phyloP scores from a whole-genome alignment of 2,113 vertebrate genomes.

The Apodemus speciosus region DNA sequence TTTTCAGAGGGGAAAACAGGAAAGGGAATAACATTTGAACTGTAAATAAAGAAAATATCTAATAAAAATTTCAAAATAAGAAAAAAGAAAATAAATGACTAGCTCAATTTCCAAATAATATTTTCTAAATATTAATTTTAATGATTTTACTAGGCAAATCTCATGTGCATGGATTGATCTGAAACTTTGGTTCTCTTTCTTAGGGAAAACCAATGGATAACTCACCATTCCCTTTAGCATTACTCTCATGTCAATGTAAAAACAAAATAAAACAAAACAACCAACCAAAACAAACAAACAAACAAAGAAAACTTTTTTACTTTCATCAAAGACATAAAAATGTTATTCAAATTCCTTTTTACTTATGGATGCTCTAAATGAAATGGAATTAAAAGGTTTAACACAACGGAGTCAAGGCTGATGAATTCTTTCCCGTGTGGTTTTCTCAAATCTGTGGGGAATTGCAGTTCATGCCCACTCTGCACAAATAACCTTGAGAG shows the following conservation, averaged over 20 bases:
- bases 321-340: constrained; percentile 59
- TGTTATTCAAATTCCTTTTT: constrained; percentile 58
- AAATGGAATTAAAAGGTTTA: constrained; percentile 49
- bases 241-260: constrained; percentile 34
- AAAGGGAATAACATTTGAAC: too few species aligned
- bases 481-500: constrained; percentile 59
- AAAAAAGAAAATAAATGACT: background rate
- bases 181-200: background rate
- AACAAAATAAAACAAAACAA: background rate
- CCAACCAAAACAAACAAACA: background rate
- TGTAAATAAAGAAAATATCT: too few species aligned
- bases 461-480: constrained; percentile 46
- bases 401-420: constrained; percentile 55
- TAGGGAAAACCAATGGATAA: background rate
- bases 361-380: constrained; percentile 62
- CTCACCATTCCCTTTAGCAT: background rate
- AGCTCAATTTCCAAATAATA: background rate
- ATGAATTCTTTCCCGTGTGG: background rate
- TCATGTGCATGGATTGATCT: background rate
- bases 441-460: constrained; percentile 58
- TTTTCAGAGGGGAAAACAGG: too few species aligned
- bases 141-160: background rate
- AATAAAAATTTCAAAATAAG: too few species aligned
- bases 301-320: constrained; percentile 16
- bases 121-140: constrained; percentile 21